phyloP scores from a whole-genome alignment of 2,888 invertebrate genomes.

The Oscheius onirici region DNA sequence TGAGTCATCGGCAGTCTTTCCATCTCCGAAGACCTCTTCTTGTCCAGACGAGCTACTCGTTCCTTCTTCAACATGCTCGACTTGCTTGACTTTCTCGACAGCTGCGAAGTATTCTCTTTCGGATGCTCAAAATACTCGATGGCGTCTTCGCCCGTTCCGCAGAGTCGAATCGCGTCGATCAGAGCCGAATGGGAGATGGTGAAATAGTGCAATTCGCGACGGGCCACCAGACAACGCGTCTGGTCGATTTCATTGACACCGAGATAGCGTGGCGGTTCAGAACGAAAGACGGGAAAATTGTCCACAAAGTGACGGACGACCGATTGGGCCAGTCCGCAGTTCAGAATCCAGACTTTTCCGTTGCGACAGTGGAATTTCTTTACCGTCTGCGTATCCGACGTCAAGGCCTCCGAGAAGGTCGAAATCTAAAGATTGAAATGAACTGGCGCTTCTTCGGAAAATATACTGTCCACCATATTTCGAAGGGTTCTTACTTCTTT shows the following conservation, averaged over 20 bases:
- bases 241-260: not conserved
- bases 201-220: not conserved
- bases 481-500: too few relatives aligned
- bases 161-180: not conserved
- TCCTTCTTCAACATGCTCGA: too few relatives aligned
- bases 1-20: too few relatives aligned
- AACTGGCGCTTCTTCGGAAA: too few relatives aligned
- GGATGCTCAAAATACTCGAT: too few relatives aligned
- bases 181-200: not conserved
- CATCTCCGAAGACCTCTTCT: too few relatives aligned
- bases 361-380: slow-evolving; percentile 2
- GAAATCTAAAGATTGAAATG: too few relatives aligned
- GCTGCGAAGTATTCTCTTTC: too few relatives aligned
- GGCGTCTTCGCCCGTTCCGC: too few relatives aligned
- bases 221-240: not conserved
- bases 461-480: too few relatives aligned
- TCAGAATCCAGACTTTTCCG: slow-evolving; percentile 9
- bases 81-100: too few relatives aligned
- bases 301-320: not conserved
- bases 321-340: not conserved
- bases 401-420: not conserved
- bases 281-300: slow-evolving; percentile 3
- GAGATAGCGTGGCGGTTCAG: not conserved
- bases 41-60: too few relatives aligned
- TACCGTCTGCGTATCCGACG: not conserved